Evolutionary conservation across 1,140 invertebrate species (phyloP), one percentile per base, ranked within the genome.

Genomic region (Episyrphus balteatus): DNA sequence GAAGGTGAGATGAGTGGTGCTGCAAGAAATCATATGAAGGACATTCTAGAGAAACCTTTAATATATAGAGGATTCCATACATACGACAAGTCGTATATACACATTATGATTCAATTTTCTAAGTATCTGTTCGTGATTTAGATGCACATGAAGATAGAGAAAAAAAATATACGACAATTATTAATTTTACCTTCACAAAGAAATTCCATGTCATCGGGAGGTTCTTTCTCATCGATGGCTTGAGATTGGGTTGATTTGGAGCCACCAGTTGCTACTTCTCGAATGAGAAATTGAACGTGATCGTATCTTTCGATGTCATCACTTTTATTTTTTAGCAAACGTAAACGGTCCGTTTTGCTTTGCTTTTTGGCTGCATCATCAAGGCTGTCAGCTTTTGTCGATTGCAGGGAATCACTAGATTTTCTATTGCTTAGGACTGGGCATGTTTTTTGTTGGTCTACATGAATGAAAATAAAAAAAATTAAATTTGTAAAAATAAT

Each of bases 261-360:
- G 21, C 21, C 56, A 37, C 52, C 56, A 51, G 56, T 52, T 47
- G 82, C 83, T 46, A 82, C 84, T 64, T 94, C 88, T 5, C 83
- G 86, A 62, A 96, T 97, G 31, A 92, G 74, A 70, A 96, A 96
- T 71, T 95, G 90, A 1, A 94, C 88, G 61, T 96, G 92, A 72
- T 95, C 92, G 41, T 82, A 85, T 10, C 66, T 59, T 54, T 68
- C 65, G 50, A 68, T 66, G 46, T 68, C 65, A 42, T 67, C 65
- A 37, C 62, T 65, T 40, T 67, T 67, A 49, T 67, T 66, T 48
- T 67, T 67, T 17, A 66, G 47, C n/a, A 67, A 57, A 7, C 63
- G 58, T 51, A 67, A 41, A 39, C 64, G 13, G 11, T 42, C 26
- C 61, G 47, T 65, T 66, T 47, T 62, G 58, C 46, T 62, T n/a